Evolutionary conservation across 2,888 invertebrate genomes (phyloP).

Genomic region (Muschampia plurimacula): DNA sequence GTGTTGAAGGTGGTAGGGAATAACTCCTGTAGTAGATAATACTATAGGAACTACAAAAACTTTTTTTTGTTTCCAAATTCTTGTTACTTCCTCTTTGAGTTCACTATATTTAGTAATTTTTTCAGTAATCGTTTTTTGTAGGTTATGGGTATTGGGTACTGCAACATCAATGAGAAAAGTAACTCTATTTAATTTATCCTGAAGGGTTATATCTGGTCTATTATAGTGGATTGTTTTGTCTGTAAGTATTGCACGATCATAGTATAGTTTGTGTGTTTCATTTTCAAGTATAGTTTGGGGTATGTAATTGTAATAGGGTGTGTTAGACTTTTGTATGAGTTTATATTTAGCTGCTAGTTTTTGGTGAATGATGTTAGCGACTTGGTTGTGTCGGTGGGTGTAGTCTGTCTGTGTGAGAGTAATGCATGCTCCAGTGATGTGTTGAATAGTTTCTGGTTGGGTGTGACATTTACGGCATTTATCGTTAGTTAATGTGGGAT

Average conservation of each 20-base stretch:
- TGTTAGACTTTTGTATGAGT: not conserved
- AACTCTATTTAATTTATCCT: slow-evolving; percentile 17
- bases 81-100: no score
- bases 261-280: slow-evolving; percentile 27
- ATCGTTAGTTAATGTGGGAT: slow-evolving; percentile 9
- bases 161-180: slow-evolving; percentile 13
- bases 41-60: not conserved
- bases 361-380: slow-evolving; percentile 35
- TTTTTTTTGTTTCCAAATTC: no score
- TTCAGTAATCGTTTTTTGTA: slow-evolving; percentile 12
- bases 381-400: slow-evolving; percentile 43
- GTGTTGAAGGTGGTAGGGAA: no score
- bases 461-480: slow-evolving; percentile 15
- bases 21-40: no score
- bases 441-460: slow-evolving; percentile 37
- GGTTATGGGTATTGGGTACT: slow-evolving; percentile 16
- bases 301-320: slow-evolving; percentile 37
- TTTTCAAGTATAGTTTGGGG: slow-evolving; percentile 15
- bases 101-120: slow-evolving; percentile 21
- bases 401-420: slow-evolving; percentile 43
- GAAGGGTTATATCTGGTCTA: slow-evolving; percentile 15
- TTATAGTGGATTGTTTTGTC: slow-evolving; percentile 21
- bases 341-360: slow-evolving; percentile 26
- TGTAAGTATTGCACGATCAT: slow-evolving; percentile 34
- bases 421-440: slow-evolving; percentile 41